Evolutionary conservation across 2,888 invertebrate genomes (phyloP).

Genomic region (Byasa hedistus): DNA sequence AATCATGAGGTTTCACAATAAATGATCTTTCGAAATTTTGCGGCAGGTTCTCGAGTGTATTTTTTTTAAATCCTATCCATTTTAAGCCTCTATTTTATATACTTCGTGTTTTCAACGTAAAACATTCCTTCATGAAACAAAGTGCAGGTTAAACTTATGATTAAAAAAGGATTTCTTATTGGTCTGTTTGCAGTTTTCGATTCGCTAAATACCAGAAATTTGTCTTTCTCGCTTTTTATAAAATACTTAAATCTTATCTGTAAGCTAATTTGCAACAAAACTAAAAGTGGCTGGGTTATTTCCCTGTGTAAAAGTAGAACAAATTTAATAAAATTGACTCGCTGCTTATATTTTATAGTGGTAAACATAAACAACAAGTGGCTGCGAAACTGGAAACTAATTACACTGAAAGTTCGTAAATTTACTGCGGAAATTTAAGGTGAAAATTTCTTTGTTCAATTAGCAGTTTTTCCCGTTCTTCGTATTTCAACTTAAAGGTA

Average conservation of each 20-base stretch:
- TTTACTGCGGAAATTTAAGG: slow-evolving; percentile 3
- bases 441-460: slow-evolving; percentile 10
- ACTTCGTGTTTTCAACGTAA: not conserved
- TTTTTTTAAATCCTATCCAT: not conserved
- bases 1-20: not conserved
- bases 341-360: not conserved
- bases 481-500: not conserved
- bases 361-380: slow-evolving; percentile 1
- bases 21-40: slow-evolving; percentile 2
- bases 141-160: too few relatives aligned
- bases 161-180: too few relatives aligned
- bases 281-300: not conserved
- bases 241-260: not conserved
- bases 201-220: too few relatives aligned
- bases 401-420: slow-evolving; percentile 3
- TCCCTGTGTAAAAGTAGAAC: not conserved
- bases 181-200: too few relatives aligned
- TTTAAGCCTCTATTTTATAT: not conserved
- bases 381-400: slow-evolving; percentile 5
- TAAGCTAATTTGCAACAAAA: not conserved
- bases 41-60: not conserved
- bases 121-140: not conserved
- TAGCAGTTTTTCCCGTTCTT: not conserved
- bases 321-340: slow-evolving; percentile 1
- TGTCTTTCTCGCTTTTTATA: too few relatives aligned